Conservation (phyloP, 2,113 vertebrate species). For the Puma concolor region DNA sequence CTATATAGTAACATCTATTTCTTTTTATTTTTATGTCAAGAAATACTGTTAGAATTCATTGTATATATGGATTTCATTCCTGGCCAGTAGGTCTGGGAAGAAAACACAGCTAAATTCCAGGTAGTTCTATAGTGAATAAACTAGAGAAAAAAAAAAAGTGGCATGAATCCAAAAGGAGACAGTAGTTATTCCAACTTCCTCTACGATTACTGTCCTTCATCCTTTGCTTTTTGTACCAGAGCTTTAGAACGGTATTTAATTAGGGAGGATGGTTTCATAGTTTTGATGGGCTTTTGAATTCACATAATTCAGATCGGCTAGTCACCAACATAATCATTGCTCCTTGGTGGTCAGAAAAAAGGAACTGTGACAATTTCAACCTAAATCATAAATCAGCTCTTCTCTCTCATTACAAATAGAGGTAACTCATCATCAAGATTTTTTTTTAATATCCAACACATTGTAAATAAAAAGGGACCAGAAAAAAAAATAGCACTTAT, state of each 20-base stretch:
- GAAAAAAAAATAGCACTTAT: background rate
- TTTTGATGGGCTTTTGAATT: background rate
- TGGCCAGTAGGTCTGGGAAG: background rate
- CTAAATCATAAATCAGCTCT: background rate
- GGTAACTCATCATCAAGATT: background rate
- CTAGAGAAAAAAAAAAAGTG: background rate
- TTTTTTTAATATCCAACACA: background rate
- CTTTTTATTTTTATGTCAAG: background rate
- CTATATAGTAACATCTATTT: background rate
- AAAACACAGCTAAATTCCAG: background rate
- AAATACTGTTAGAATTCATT: background rate
- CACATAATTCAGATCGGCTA: background rate
- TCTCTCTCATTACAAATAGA: background rate
- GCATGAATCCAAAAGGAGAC: background rate
- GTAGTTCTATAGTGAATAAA: background rate
- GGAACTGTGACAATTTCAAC: background rate
- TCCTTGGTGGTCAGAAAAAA: conserved; percentile 16
- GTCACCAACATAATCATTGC: background rate
- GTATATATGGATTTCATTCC: background rate
- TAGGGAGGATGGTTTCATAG: background rate
- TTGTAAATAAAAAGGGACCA: background rate
- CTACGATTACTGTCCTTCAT: background rate
- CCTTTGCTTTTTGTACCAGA: background rate
- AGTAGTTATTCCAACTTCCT: background rate
- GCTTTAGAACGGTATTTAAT: background rate